These are phyloP conservation scores for Peromyscus leucopus DNA, from an alignment of 2,113 vertebrate species.

Conservation along the genomic window DNA sequence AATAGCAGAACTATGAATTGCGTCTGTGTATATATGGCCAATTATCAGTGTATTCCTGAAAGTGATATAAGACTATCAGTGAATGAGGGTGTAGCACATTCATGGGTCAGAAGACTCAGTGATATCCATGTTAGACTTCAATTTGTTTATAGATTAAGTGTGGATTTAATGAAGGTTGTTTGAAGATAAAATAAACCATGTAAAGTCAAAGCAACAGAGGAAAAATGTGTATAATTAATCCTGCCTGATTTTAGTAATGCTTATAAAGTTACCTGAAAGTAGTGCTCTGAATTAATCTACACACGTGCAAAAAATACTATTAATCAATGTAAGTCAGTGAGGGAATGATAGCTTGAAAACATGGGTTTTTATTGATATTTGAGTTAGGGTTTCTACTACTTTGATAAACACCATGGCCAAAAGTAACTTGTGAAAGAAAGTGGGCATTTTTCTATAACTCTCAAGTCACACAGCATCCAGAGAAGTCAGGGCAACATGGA, in stretches of 20 bases:
- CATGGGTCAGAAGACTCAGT: neutral
- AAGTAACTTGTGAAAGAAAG: no score
- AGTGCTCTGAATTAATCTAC: neutral
- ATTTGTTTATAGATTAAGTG: neutral
- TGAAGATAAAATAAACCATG: neutral
- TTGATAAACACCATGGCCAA: neutral
- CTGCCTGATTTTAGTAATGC: neutral
- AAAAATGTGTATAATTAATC: neutral
- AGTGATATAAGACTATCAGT: neutral
- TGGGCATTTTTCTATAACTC: fast-evolving
- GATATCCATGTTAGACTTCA: neutral
- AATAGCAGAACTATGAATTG: neutral
- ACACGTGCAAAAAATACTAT: neutral
- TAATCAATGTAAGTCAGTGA: neutral
- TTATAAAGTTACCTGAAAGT: neutral
- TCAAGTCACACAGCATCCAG: neutral
- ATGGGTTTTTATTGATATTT: no score
- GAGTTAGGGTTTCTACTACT: neutral
- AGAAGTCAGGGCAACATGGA: no score
- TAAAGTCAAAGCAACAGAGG: neutral
- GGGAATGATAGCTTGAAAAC: neutral
- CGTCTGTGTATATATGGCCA: neutral
- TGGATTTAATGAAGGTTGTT: neutral
- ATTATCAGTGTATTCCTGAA: neutral
- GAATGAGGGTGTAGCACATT: neutral